Evolutionary conservation across 2,888 invertebrate species (phyloP).

Genomic region (Oxystoma pomonae): DNA sequence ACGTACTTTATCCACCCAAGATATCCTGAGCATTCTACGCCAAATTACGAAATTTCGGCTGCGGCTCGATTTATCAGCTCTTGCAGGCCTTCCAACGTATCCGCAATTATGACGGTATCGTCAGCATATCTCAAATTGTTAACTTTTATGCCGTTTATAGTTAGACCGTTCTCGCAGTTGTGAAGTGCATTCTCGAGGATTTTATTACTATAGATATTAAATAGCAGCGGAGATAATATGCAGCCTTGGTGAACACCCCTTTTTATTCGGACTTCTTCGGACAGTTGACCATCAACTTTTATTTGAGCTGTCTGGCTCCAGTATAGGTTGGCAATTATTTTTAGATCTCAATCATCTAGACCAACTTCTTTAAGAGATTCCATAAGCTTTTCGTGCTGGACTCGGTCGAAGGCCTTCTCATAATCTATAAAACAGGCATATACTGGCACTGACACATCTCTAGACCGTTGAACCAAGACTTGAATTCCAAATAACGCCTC

Average conservation of each 20-base stretch:
- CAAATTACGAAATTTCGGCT: neutral
- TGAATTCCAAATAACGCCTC: too few species aligned
- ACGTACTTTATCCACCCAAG: too few species aligned
- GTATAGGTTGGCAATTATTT: slow-evolving; percentile 3
- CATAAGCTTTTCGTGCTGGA: neutral
- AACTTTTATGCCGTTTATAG: slow-evolving; percentile 2
- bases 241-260: neutral
- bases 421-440: neutral
- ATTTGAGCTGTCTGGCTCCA: slow-evolving; percentile 2
- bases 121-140: neutral
- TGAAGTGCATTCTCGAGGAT: slow-evolving; percentile 3
- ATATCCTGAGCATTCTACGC: too few species aligned
- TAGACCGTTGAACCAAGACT: neutral
- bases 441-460: slow-evolving; percentile 2
- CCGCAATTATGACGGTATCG: neutral
- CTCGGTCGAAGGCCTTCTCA: slow-evolving; percentile 2
- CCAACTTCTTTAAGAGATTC: neutral
- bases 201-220: neutral
- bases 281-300: neutral
- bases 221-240: neutral
- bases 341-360: neutral
- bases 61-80: neutral
- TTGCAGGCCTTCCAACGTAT: neutral
- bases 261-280: slow-evolving; percentile 1
- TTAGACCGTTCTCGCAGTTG: neutral